phyloP scores from a whole-genome alignment of 2,797 vertebrate genomes.

The Micromesistius poutassou region DNA sequence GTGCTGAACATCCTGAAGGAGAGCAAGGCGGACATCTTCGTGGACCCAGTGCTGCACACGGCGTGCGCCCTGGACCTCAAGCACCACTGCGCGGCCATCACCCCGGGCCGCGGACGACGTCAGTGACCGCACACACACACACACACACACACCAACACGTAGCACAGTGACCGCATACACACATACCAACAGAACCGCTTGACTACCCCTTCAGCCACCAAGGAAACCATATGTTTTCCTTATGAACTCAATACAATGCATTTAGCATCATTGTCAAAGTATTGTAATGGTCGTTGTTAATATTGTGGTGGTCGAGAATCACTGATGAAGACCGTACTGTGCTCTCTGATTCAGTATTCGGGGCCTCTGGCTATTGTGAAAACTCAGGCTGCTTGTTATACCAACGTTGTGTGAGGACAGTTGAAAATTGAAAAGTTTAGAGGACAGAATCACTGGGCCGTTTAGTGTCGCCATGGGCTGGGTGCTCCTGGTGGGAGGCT shows the following conservation, averaged over 20 bases:
- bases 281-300: too few relatives aligned
- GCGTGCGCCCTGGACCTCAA: slow-evolving; percentile 97
- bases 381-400: too few relatives aligned
- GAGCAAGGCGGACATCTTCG: slow-evolving; percentile 97
- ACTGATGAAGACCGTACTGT: too few relatives aligned
- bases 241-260: too few relatives aligned
- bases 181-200: too few relatives aligned
- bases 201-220: too few relatives aligned
- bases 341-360: too few relatives aligned
- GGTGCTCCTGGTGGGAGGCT: neutral
- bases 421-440: neutral
- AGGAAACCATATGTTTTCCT: neutral
- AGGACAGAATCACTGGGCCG: neutral
- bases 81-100: slow-evolving; percentile 95
- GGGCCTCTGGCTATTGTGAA: too few relatives aligned
- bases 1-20: slow-evolving; percentile 97
- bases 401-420: too few relatives aligned
- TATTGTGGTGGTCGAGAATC: too few relatives aligned
- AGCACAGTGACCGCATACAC: neutral
- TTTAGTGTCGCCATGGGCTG: neutral
- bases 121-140: slow-evolving; percentile 62
- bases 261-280: too few relatives aligned
- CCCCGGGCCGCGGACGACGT: slow-evolving; percentile 90
- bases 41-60: slow-evolving; percentile 95
- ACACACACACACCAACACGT: neutral